Evolutionary conservation across 2,113 vertebrate species (phyloP).

Genomic region (Syngnathoides biaculeatus): DNA sequence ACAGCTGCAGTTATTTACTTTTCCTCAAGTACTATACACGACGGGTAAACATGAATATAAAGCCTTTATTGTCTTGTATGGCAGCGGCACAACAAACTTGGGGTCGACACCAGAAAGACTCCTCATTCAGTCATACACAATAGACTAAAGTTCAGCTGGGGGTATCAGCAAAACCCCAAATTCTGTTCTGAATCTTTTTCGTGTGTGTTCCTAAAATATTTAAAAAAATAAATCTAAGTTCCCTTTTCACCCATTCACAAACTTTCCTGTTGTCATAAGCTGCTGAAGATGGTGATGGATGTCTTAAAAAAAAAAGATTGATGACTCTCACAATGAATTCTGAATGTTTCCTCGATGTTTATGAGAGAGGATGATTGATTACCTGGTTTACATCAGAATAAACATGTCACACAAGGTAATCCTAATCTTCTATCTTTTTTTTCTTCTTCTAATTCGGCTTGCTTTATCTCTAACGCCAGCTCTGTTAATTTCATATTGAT

Average conservation of each 20-base stretch:
- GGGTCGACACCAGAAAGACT: too few species aligned
- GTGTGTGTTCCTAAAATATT: too few species aligned
- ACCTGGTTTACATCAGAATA: constrained; percentile 34
- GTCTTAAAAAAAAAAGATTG: constrained; percentile 35
- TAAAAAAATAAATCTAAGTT: constrained; percentile 25
- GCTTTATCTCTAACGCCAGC: constrained; percentile 17
- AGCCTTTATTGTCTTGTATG: too few species aligned
- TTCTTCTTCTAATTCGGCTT: constrained; percentile 6
- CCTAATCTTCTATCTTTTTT: background rate
- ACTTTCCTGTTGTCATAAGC: constrained; percentile 18
- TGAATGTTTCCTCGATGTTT: constrained; percentile 29
- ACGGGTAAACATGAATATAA: too few species aligned
- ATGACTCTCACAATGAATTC: constrained; percentile 36
- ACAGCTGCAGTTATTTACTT: too few species aligned
- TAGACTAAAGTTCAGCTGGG: too few species aligned
- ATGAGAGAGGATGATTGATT: constrained; percentile 45
- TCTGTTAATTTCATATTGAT: constrained; percentile 23
- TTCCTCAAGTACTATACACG: too few species aligned
- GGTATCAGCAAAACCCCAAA: too few species aligned
- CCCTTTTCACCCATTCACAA: constrained; percentile 9
- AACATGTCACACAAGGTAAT: constrained; percentile 28
- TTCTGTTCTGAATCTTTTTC: too few species aligned
- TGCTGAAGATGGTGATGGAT: constrained; percentile 38
- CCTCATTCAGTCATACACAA: too few species aligned
- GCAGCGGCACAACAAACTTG: too few species aligned